Evolutionary conservation across 2,797 vertebrate genomes (phyloP).

Genomic region (Astyanax mexicanus): DNA sequence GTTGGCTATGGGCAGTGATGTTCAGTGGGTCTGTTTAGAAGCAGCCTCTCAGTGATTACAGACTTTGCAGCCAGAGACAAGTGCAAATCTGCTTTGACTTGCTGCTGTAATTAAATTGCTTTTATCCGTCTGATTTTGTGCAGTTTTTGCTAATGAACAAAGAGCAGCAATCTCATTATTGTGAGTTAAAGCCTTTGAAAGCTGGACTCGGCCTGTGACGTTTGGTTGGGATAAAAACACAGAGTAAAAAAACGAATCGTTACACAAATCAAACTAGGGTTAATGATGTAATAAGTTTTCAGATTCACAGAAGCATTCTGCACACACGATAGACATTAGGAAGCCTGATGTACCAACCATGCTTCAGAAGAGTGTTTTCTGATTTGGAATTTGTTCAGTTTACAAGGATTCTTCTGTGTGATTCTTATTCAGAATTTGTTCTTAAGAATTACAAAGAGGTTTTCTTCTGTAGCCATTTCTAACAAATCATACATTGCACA

Average conservation of each 20-base stretch:
- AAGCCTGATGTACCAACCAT: too few species aligned
- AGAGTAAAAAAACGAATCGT: neutral
- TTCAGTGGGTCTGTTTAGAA: neutral
- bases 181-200: conserved; percentile 18
- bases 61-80: neutral
- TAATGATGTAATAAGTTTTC: too few species aligned
- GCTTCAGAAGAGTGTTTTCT: too few species aligned
- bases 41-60: conserved; percentile 5
- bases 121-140: conserved; percentile 39
- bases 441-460: too few species aligned
- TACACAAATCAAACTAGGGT: neutral
- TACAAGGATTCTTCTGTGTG: too few species aligned
- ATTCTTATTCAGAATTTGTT: too few species aligned
- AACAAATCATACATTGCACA: too few species aligned
- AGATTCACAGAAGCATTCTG: too few species aligned
- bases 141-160: conserved; percentile 40
- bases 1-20: neutral
- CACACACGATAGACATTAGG: too few species aligned
- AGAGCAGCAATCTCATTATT: conserved; percentile 43
- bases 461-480: too few species aligned
- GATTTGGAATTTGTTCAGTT: too few species aligned
- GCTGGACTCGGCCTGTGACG: too few species aligned
- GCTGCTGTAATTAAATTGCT: conserved; percentile 48
- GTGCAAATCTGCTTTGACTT: conserved; percentile 25
- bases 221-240: neutral